Evolutionary conservation across 2,113 vertebrate species (phyloP).

Genomic region (Cettia cetti): DNA sequence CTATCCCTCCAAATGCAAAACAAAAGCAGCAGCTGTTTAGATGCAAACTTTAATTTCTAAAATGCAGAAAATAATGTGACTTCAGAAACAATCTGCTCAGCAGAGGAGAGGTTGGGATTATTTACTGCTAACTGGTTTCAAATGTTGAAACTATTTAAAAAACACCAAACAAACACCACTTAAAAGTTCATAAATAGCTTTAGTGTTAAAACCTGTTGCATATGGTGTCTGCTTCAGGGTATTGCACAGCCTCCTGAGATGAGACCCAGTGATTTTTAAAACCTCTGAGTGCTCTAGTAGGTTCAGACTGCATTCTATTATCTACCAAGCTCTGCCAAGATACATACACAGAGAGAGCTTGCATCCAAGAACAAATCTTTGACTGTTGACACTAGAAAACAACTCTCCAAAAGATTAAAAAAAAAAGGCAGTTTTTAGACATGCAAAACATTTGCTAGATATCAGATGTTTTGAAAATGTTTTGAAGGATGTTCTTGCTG

Average conservation of each 20-base stretch:
- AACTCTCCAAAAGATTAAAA: neutral
- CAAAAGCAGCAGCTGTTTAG: neutral
- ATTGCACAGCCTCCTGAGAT: neutral
- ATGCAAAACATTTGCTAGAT: neutral
- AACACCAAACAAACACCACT: neutral
- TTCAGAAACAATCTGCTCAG: neutral
- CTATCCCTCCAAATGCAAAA: neutral
- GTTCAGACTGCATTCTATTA: neutral
- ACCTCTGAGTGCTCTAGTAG: neutral
- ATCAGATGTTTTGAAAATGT: neutral
- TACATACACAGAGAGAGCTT: neutral
- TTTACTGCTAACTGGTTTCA: neutral
- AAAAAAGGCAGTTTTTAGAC: neutral
- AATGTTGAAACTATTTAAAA: neutral
- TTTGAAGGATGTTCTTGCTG: neutral
- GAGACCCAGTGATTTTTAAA: neutral
- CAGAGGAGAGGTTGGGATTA: neutral
- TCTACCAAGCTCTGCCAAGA: neutral
- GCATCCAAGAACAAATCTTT: neutral
- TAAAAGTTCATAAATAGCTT: neutral
- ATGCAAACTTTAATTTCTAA: neutral
- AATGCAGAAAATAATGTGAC: neutral
- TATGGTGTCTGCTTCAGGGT: neutral
- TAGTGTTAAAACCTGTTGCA: neutral
- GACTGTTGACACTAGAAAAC: neutral